Evolutionary conservation across 2,113 vertebrate species (phyloP).

Genomic region (Prunella fulvescens): DNA sequence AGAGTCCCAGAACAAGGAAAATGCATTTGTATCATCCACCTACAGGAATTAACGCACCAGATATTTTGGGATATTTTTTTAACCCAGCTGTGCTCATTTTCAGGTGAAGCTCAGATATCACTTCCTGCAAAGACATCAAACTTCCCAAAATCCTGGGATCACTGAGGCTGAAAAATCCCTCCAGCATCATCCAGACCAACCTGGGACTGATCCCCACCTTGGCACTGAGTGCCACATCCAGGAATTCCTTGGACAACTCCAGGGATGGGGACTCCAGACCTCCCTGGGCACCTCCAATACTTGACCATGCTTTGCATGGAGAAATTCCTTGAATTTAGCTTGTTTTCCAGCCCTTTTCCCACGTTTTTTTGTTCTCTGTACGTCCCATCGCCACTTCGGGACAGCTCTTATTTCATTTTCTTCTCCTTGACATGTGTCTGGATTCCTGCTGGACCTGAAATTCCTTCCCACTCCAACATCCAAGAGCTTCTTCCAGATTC

Average conservation of each 20-base stretch:
- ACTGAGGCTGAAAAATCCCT: background rate
- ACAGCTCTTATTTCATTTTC: background rate
- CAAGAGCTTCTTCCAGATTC: background rate
- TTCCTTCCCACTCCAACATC: background rate
- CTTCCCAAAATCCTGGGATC: background rate
- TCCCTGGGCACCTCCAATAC: background rate
- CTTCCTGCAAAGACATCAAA: background rate
- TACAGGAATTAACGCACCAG: rapidly evolving
- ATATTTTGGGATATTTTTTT: background rate
- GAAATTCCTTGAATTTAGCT: background rate
- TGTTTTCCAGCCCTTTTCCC: background rate
- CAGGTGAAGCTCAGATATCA: background rate
- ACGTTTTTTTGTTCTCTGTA: background rate
- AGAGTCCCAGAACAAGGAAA: background rate
- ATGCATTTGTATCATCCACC: background rate
- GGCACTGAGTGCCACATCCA: background rate
- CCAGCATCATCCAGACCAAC: rapidly evolving
- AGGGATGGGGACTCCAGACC: background rate
- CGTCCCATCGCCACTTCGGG: background rate
- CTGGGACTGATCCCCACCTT: rapidly evolving
- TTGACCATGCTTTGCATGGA: rapidly evolving
- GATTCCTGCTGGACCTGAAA: background rate
- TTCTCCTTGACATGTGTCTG: background rate
- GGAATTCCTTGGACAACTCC: background rate
- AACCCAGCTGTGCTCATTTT: background rate